These are phyloP conservation scores for Zonitis immaculata DNA, from an alignment of 2,888 invertebrate species.

Conservation along the genomic window DNA sequence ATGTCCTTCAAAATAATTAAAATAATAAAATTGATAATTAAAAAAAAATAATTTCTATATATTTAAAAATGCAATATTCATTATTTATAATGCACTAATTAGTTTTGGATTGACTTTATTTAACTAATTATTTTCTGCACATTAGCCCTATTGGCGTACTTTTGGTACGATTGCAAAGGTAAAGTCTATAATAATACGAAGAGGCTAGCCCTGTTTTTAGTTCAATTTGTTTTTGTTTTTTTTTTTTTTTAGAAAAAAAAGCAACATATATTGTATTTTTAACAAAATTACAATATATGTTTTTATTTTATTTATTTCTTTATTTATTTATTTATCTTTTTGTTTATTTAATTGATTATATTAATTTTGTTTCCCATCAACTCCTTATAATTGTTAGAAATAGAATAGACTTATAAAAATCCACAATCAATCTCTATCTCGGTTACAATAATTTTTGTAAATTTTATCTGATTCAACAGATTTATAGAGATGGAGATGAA, in stretches of 20 bases:
- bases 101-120: slow-evolving; percentile 34
- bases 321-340: too few relatives aligned
- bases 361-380: too few relatives aligned
- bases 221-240: not conserved
- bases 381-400: too few relatives aligned
- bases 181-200: slow-evolving; percentile 52
- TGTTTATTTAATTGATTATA: too few relatives aligned
- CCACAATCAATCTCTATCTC: too few relatives aligned
- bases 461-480: too few relatives aligned
- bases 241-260: not conserved
- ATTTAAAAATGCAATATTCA: slow-evolving; percentile 17
- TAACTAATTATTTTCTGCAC: slow-evolving; percentile 58
- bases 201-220: slow-evolving; percentile 7
- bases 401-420: too few relatives aligned
- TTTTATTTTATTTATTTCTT: too few relatives aligned
- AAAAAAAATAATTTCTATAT: slow-evolving; percentile 22
- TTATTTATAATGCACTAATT: slow-evolving; percentile 22
- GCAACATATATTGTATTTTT: not conserved
- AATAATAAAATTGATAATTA: slow-evolving; percentile 15
- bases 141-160: slow-evolving; percentile 93
- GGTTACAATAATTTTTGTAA: too few relatives aligned
- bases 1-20: too few relatives aligned
- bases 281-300: not conserved
- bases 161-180: slow-evolving; percentile 93
- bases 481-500: too few relatives aligned